These are phyloP conservation scores for Drosophila athabasca DNA, from an alignment of 1,140 invertebrate genomes.

Conservation along the genomic window DNA sequence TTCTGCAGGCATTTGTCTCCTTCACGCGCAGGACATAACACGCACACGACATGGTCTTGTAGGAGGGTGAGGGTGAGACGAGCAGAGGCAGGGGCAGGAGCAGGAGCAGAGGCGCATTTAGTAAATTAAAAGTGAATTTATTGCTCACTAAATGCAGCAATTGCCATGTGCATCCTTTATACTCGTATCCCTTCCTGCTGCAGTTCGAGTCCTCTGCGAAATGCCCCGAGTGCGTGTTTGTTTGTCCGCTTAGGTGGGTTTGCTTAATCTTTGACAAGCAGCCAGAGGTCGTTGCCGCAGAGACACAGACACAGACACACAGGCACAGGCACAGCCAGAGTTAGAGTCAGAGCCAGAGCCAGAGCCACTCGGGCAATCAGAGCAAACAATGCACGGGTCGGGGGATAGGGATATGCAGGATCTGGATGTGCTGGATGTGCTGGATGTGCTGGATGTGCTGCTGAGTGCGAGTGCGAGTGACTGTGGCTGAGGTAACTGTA, in stretches of 20 bases:
- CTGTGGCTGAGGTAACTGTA: conserved; percentile 1
- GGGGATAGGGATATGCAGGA: neutral
- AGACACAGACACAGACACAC: neutral
- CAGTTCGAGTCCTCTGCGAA: conserved; percentile 25
- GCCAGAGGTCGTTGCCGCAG: conserved; percentile 68
- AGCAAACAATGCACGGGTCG: conserved; percentile 41
- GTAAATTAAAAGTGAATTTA: conserved; percentile 82
- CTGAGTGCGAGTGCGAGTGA: no score
- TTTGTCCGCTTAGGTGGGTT: conserved; percentile 71
- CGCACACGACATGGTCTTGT: conserved; percentile 1
- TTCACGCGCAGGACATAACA: conserved; percentile 60
- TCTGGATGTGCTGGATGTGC: conserved; percentile 2
- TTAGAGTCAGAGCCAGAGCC: neutral
- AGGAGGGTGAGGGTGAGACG: conserved; percentile 8
- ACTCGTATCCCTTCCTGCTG: conserved; percentile 2
- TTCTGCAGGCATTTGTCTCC: conserved; percentile 73
- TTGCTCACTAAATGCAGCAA: conserved; percentile 78
- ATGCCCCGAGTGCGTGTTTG: conserved; percentile 52
- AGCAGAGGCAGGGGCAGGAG: conserved; percentile 3
- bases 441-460: no score
- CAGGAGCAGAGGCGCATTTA: conserved; percentile 70
- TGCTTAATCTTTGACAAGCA: conserved; percentile 81
- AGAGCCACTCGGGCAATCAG: conserved; percentile 50
- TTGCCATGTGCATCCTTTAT: conserved; percentile 57
- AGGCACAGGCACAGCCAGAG: neutral